phyloP scores from a whole-genome alignment of 2,888 invertebrate genomes.

The Suillia variegata region DNA sequence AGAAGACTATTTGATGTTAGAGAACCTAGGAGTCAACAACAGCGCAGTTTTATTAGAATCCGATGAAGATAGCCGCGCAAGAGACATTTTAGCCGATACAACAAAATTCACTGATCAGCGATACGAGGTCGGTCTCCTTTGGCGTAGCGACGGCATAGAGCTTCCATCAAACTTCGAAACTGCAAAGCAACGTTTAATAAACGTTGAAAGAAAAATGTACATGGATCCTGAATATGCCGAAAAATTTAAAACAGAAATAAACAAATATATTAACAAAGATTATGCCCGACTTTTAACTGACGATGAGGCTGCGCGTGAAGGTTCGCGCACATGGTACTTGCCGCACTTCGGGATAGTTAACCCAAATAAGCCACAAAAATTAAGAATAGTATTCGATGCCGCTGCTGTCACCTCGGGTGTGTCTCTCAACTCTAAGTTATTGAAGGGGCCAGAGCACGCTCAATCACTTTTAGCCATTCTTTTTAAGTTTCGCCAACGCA shows the following conservation, averaged over 20 bases:
- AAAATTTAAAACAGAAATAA: constrained; percentile 20
- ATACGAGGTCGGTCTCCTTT: constrained; percentile 26
- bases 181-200: constrained; percentile 23
- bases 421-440: constrained; percentile 38
- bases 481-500: constrained; percentile 39
- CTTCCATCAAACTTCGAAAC: constrained; percentile 25
- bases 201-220: constrained; percentile 23
- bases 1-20: constrained; percentile 15
- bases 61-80: constrained; percentile 12
- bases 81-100: constrained; percentile 15
- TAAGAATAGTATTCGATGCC: constrained; percentile 43
- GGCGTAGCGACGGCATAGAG: constrained; percentile 13
- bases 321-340: constrained; percentile 13
- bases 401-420: constrained; percentile 36
- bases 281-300: constrained; percentile 16
- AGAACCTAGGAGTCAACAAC: constrained; percentile 16
- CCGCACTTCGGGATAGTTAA: constrained; percentile 23
- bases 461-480: constrained; percentile 38
- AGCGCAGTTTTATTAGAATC: constrained; percentile 11
- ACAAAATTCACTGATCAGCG: constrained; percentile 9
- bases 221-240: constrained; percentile 18
- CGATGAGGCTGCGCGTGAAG: neutral
- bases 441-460: constrained; percentile 42
- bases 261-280: constrained; percentile 24
- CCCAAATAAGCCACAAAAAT: constrained; percentile 37